These are phyloP conservation scores for Macheiramphus alcinus DNA, from an alignment of 2,113 vertebrate genomes.

Conservation along the genomic window DNA sequence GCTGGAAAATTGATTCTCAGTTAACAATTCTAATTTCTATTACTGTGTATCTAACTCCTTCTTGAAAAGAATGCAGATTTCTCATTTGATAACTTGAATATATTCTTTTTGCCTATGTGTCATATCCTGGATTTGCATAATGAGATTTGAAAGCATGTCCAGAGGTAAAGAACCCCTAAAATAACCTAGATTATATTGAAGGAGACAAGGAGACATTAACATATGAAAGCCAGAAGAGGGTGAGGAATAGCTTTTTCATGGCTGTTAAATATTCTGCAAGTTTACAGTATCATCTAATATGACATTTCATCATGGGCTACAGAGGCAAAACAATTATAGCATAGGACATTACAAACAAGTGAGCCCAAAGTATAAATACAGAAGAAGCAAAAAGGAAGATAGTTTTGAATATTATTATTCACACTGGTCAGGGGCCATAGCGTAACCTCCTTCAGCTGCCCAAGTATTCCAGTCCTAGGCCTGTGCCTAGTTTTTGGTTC, in stretches of 20 bases:
- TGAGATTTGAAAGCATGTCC: slow-evolving; percentile 41
- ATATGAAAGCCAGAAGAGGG: neutral
- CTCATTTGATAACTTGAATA: slow-evolving; percentile 22
- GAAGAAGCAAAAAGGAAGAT: neutral
- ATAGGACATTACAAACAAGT: slow-evolving; percentile 18
- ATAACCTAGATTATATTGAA: neutral
- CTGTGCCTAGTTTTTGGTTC: neutral
- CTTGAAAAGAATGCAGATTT: neutral
- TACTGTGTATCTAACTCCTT: neutral
- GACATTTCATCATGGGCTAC: slow-evolving; percentile 20
- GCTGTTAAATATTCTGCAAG: slow-evolving; percentile 42
- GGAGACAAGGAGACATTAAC: slow-evolving; percentile 6
- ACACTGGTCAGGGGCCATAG: neutral
- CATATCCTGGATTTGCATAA: slow-evolving; percentile 30
- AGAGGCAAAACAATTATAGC: neutral
- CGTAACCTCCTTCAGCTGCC: neutral
- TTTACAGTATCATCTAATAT: slow-evolving; percentile 15
- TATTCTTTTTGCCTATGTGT: neutral
- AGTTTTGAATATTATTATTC: neutral
- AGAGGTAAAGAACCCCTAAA: slow-evolving; percentile 20
- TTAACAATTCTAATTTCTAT: neutral
- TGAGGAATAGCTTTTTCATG: slow-evolving; percentile 14
- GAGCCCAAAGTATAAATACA: neutral
- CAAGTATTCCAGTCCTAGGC: neutral
- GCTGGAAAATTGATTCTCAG: neutral